phyloP scores from a whole-genome alignment of 64 coral and sea anemone genomes.

The Pocillopora damicornis region DNA sequence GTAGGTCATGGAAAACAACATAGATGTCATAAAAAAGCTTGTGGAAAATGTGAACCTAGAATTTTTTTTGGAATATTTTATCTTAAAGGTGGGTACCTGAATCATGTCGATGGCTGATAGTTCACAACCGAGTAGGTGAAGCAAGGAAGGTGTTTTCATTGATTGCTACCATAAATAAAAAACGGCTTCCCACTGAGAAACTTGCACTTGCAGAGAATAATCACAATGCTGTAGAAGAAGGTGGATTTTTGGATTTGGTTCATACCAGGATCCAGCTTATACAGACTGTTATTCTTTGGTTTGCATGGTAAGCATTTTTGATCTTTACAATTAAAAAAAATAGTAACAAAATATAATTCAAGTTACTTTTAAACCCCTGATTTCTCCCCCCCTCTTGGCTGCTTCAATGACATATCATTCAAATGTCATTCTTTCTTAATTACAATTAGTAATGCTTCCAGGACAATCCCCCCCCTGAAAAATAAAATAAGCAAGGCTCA shows the following conservation, averaged over 20 bases:
- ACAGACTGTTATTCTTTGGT: slow-evolving; percentile 38
- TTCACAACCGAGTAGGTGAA: slow-evolving; percentile 35
- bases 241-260: slow-evolving; percentile 55
- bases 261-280: slow-evolving; percentile 10
- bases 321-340: background rate
- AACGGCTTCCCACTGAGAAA: background rate
- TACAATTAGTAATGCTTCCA: no score
- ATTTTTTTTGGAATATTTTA: background rate
- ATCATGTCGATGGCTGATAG: slow-evolving; percentile 46
- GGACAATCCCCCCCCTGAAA: no score
- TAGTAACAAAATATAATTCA: background rate
- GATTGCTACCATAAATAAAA: slow-evolving; percentile 43
- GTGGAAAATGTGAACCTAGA: background rate
- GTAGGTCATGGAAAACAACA: no score
- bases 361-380: background rate
- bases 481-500: no score
- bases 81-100: slow-evolving; percentile 63
- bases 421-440: no score
- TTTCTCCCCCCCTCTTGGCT: no score
- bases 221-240: background rate
- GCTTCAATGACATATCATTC: background rate
- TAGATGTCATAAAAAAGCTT: background rate
- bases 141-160: slow-evolving; percentile 27
- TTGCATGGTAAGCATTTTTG: slow-evolving; percentile 40
- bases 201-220: slow-evolving; percentile 18